Base-by-base conservation (phyloP, 2,888 invertebrate species). In the Malthinus flaveolus region DNA sequence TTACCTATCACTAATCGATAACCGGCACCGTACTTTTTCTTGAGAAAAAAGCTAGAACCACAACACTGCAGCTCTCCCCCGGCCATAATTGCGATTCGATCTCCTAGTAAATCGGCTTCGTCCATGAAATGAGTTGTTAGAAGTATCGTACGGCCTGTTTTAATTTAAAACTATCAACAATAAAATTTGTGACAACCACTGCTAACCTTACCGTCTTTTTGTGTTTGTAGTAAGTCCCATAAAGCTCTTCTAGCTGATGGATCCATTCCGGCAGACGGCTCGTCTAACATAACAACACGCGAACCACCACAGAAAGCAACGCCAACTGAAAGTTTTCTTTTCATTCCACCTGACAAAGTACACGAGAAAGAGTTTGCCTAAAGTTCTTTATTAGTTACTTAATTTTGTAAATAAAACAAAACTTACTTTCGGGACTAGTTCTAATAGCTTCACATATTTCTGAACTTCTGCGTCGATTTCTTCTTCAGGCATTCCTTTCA, bases 241-340 rank as follows among this genome's bases (percentile, higher is more conserved):
- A 93, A 82, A 10, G 88, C 88, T 49, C 93, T 81, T 49, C 93
- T 80, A 0, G 93, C 90, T n/a, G 91, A 86, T 0, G 93, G 93
- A 78, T 93, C 93, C 85, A 94, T 89, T 11, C 93, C 93, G 0
- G 91, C 90, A 1, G 92, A 91, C 1, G 91, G 90, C 73, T 90
- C 90, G 73, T 90, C 90, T 15, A 88, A 79, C 60, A 89, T 79
- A 9, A 89, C 87, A 1, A 89, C 88, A 66, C 87, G 86, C 0
- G 91, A 89, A 13, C 85, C 84, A 0, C 91, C 91, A 66, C 90
- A 87, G 13, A 92, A 76, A 0, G 92, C 91, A 59, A 90, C 86
- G 1, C 88, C 90, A 5, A 91, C 86, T 15, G 88, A 88, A 5
- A 92, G 75, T 48, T 91, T 88, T 34, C 91, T 80, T 73, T 91